Base-by-base conservation (phyloP, 2,113 vertebrate species). In the Oncorhynchus tshawytscha region DNA sequence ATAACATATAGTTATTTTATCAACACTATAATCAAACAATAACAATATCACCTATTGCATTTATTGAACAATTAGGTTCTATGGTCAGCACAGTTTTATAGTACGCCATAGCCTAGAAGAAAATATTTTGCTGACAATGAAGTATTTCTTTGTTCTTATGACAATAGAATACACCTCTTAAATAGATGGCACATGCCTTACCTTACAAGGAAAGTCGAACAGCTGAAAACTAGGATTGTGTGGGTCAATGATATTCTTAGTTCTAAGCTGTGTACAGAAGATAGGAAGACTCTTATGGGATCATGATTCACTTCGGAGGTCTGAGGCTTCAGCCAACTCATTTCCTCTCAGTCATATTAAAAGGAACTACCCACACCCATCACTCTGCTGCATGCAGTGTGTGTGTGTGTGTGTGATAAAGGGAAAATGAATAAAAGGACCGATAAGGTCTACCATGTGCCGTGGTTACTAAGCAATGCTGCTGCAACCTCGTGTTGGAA, bases 391-490 rank as follows among this genome's bases (percentile, higher is more conserved):
- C 39, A 45, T 11, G 39, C 39, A 45, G 39, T 39, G 39, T 39
- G 39, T 39, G 34, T 7, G 34, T n/a, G n/a, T 39, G 39, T 2
- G 39, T 3, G 39, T 3, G 39, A 11, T 9, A 45, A 60, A 29
- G 71, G 74, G 79, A 81, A 88, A 89, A 92, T 90, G 84, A 90
- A 91, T 92, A 87, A 89, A 88, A 87, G 80, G 85, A 83, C 80
- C 69, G 84, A 90, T 92, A 93, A 92, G 92, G 92, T 92, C 93
- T 92, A 85, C 89, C 87, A 91, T 91, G 91, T 92, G 89, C 89
- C 86, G 74, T 87, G 77, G 93, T 94, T 94, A 92, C 92, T 91
- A 93, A 90, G 91, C 93, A 94, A 94, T 92, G 78, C 86, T 85
- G 90, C 80, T 85, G 90, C 80, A 82, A 86, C 81, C 89, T 84